These are phyloP conservation scores for Borostomias antarcticus DNA, from an alignment of 2,797 vertebrate genomes.

Conservation along the genomic window DNA sequence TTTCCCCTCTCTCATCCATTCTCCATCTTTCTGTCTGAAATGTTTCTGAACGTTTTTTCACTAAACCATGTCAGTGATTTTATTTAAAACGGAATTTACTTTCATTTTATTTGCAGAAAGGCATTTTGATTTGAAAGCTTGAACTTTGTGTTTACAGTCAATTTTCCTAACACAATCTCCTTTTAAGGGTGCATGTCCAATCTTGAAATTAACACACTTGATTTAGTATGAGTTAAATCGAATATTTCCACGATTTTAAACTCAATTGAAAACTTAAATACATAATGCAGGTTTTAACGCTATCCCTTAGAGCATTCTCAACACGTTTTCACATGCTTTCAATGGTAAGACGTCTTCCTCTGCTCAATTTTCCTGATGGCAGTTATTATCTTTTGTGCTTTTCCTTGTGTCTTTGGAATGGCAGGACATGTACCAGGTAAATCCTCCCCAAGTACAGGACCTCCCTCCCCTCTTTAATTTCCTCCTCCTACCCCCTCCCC, in stretches of 20 bases:
- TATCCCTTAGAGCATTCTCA: slow-evolving; percentile 4
- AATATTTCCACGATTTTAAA: background rate
- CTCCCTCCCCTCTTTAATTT: slow-evolving; percentile 48
- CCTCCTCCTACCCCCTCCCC: slow-evolving; percentile 51
- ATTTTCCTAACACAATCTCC: background rate
- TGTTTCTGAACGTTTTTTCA: background rate
- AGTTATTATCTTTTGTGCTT: slow-evolving; percentile 91
- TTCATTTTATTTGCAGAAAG: background rate
- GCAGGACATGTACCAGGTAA: slow-evolving; percentile 98
- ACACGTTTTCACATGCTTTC: slow-evolving; percentile 19
- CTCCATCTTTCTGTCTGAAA: slow-evolving; percentile 9
- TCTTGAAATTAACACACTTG: too few species aligned
- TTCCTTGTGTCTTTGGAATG: slow-evolving; percentile 87
- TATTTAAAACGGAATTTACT: background rate
- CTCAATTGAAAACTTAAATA: background rate
- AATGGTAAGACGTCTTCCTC: slow-evolving; percentile 42
- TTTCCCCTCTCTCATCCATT: slow-evolving; percentile 1
- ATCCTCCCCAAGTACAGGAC: slow-evolving; percentile 73
- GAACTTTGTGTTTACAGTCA: background rate
- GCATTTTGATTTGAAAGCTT: background rate
- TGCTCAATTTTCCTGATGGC: slow-evolving; percentile 76
- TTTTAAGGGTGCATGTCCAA: background rate
- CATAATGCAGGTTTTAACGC: background rate
- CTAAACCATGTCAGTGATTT: background rate
- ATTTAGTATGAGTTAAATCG: background rate